These are phyloP conservation scores for Penaeus chinensis DNA, from an alignment of 1,140 invertebrate genomes.

Conservation along the genomic window DNA sequence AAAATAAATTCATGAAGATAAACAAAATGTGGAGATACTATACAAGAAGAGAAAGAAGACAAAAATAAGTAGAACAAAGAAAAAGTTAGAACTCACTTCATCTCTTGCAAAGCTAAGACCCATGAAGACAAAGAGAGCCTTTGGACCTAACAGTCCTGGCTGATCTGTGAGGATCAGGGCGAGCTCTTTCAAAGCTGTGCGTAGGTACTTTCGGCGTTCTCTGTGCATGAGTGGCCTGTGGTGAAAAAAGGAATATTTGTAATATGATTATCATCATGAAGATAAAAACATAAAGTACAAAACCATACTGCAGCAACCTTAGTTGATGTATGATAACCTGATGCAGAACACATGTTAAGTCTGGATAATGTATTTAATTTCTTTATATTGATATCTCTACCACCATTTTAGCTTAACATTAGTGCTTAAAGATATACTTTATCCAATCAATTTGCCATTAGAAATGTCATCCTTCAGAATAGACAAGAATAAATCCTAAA, in stretches of 20 bases:
- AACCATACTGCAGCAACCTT: not conserved
- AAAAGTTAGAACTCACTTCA: constrained; percentile 76
- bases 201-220: constrained; percentile 94
- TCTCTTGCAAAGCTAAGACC: constrained; percentile 94
- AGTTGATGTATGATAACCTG: too few species aligned
- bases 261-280: constrained; percentile 29
- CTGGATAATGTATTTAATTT: not conserved
- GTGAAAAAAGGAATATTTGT: constrained; percentile 68
- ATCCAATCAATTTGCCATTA: too few species aligned
- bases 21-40: too few species aligned
- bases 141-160: constrained; percentile 95
- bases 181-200: constrained; percentile 95
- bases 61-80: too few species aligned
- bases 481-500: too few species aligned
- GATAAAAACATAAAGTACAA: not conserved
- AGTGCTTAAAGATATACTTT: too few species aligned
- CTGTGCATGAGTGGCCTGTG: constrained; percentile 81
- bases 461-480: too few species aligned
- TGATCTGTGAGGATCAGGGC: constrained; percentile 96
- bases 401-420: too few species aligned
- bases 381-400: too few species aligned
- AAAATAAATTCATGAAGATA: too few species aligned
- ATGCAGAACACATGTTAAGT: not conserved
- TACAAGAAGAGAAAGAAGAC: too few species aligned
- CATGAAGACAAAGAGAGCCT: constrained; percentile 97